Evolutionary conservation across 2,797 vertebrate species (phyloP), one percentile per base, ranked within the genome.

Genomic region (Otus scops): DNA sequence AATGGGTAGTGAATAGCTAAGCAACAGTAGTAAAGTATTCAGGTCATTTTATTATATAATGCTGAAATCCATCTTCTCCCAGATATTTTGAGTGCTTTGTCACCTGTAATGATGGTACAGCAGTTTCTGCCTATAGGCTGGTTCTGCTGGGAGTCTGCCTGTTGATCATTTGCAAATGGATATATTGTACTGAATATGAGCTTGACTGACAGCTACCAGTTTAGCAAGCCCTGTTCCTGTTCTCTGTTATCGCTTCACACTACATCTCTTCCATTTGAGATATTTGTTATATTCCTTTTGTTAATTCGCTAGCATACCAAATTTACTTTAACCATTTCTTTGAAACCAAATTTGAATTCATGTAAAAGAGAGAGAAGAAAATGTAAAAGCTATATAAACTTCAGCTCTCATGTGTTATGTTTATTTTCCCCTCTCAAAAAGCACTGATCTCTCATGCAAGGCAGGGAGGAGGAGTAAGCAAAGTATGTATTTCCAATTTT

Each of bases 131-230:
- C 34, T 10, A 0, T 7, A 6, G 79, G 61, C 79, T 39, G 78
- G 23, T 39, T 30, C 70, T 91, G 68, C 82, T 36, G 69, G 30
- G 41, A 51, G 13, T 19, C 85, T 56, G 76, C 73, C 60, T 14
- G 34, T 15, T 36, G 24, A 11, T 70, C 3, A 0, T 54, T 56
- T 70, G 67, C 45, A n/a, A 17, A 27, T 12, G 70, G 64, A 8
- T 11, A 0, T 4, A 1, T 24, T 19, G 34, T 10, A 6, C 75
- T 22, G 59, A 51, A 1, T 7, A 4, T 12, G 7, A 5, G 21
- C 24, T 27, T 14, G 71, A 45, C 56, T 8, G 38, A 38, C 78
- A 76, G 65, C 74, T 60, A 3, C 38, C 75, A 6, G 36, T 3
- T 20, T 18, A 26, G 27, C 43, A 13, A 74, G 54, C 41, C 43